These are phyloP conservation scores for Chionis minor DNA, from an alignment of 2,113 vertebrate species.

Conservation along the genomic window DNA sequence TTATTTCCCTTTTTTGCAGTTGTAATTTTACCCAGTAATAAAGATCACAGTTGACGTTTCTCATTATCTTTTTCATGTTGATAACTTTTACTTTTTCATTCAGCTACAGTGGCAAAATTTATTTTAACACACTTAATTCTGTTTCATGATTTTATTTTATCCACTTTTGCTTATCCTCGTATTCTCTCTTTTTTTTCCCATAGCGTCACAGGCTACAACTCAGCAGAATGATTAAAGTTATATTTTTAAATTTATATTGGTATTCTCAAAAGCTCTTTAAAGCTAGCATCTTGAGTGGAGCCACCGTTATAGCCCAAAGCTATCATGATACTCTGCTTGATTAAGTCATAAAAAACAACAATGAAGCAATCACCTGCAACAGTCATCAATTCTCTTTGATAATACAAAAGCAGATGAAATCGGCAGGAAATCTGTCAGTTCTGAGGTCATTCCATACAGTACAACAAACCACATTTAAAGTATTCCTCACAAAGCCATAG, in stretches of 20 bases:
- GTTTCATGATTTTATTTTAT: neutral
- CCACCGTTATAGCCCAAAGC: conserved; percentile 8
- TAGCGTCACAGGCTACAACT: neutral
- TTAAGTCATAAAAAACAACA: conserved; percentile 25
- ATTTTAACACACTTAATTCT: neutral
- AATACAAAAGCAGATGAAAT: neutral
- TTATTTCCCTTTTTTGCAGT: neutral
- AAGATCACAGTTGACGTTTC: neutral
- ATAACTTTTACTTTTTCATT: conserved; percentile 13
- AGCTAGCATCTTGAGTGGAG: neutral
- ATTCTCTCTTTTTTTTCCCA: neutral
- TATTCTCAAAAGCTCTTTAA: conserved; percentile 19
- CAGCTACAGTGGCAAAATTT: neutral
- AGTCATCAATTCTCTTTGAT: neutral
- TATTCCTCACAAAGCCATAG: neutral
- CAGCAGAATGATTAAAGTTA: neutral
- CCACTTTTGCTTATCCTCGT: neutral
- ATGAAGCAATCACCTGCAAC: neutral
- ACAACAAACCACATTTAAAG: neutral
- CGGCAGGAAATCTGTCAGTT: neutral
- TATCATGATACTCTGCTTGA: neutral
- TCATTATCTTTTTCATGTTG: neutral
- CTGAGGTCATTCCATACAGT: neutral
- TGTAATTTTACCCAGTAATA: conserved; percentile 5
- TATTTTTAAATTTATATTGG: neutral